Evolutionary conservation across 2,113 vertebrate species (phyloP).

Genomic region (Hystrix cristata): DNA sequence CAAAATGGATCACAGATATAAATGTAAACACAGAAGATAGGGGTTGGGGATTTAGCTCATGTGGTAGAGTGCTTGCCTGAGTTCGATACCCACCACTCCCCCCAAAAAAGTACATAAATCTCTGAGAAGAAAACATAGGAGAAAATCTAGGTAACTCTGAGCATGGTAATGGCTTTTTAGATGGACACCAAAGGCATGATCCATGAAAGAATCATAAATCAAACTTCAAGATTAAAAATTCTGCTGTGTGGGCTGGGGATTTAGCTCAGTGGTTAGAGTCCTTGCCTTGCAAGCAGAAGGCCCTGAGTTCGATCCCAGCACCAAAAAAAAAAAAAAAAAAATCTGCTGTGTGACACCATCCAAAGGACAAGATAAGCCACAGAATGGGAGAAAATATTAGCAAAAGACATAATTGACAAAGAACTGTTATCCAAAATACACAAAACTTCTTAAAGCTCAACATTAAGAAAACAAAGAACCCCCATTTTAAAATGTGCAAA

Average conservation of each 20-base stretch:
- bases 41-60: too few relatives aligned
- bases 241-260: neutral
- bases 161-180: neutral
- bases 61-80: too few relatives aligned
- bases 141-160: neutral
- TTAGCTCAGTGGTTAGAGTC: too few relatives aligned
- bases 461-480: neutral
- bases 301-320: too few relatives aligned
- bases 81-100: too few relatives aligned
- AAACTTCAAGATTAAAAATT: slow-evolving; percentile 12
- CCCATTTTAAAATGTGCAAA: neutral
- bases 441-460: neutral
- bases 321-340: too few relatives aligned
- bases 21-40: neutral
- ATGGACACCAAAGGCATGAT: neutral
- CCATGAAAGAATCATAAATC: neutral
- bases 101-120: neutral
- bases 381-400: neutral
- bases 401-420: neutral
- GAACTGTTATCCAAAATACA: neutral
- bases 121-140: neutral
- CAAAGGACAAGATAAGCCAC: neutral
- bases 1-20: neutral
- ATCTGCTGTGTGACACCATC: neutral
- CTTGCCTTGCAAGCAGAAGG: too few relatives aligned